Base-by-base conservation (phyloP, 2,797 vertebrate species). In the Chloroceryle inda region DNA sequence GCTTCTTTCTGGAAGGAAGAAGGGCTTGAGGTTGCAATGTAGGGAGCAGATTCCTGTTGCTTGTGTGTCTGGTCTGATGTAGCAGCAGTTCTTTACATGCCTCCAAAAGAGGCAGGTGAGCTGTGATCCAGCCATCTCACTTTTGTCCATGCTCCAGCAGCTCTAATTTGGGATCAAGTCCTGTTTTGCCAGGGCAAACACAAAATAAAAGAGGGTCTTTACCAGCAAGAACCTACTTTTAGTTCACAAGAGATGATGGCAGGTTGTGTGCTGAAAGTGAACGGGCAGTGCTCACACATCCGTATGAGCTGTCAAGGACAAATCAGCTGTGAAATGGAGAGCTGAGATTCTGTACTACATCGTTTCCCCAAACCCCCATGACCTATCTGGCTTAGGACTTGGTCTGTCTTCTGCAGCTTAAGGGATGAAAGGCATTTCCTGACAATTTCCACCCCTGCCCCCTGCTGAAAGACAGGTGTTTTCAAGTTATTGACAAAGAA, bases 251-350 rank as follows among this genome's bases (percentile, higher is more conserved):
- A 37, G 73, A 29, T 61, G 61, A 44, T 3, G 47, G 42, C 10
- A 55, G 37, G 66, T 29, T 59, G n/a, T 10, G 24, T 0, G 0
- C 29, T n/a, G 29, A 0, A 0, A 61, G 38, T 20, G 9, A 59
- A 49, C 0, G 2, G 56, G 50, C 23, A 31, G 27, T 0, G 0
- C 18, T 73, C 15, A 21, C 0, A 0, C 45, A 37, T 67, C 31
- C 1, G 0, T 14, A 13, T 5, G 63, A 58, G 68, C 42, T 44
- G 37, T n/a, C 26, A 64, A 82, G 67, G 66, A 45, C 45, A 31
- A 69, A 55, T 29, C 50, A 64, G 44, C 50, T 44, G 16, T 59
- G 50, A 35, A 81, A 56, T 12, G 63, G 69, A n/a, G 27, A 11
- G 22, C 24, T 19, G 40, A 55, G 45, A 72, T 56, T 42, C 38